Percentiles rank a stretch among this genome's conserved stretches.
These are phyloP conservation scores for Nephrocerus scutellatus DNA, from an alignment of 2,888 invertebrate species.

Conservation along the genomic window DNA sequence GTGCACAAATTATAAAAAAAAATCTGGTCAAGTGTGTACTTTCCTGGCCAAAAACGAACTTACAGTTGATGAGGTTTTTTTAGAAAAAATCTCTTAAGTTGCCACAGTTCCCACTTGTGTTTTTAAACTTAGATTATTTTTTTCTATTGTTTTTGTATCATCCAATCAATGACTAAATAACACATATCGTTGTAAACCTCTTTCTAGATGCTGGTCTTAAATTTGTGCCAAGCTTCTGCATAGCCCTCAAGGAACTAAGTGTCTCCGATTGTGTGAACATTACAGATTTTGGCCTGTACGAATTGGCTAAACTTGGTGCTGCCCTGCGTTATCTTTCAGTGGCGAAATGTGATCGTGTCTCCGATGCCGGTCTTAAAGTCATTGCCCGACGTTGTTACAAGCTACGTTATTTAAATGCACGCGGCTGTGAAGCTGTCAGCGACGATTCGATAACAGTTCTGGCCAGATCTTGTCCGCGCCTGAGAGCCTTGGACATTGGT, in stretches of 20 bases:
- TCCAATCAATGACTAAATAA: background rate
- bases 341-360: constrained; percentile 88
- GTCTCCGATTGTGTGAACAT: constrained; percentile 85
- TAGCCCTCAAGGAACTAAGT: constrained; percentile 74
- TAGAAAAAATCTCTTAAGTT: too few relatives aligned
- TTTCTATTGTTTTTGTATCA: background rate
- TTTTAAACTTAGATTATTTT: background rate
- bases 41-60: too few relatives aligned
- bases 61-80: too few relatives aligned
- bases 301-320: constrained; percentile 79
- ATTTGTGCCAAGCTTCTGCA: constrained; percentile 83
- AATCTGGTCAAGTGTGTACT: too few relatives aligned
- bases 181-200: constrained; percentile 3
- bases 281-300: constrained; percentile 85
- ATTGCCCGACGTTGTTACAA: constrained; percentile 83
- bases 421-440: constrained; percentile 90
- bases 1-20: too few relatives aligned
- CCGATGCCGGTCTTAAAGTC: constrained; percentile 81
- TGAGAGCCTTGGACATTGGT: constrained; percentile 82
- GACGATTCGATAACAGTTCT: constrained; percentile 84
- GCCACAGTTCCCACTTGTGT: background rate
- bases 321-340: constrained; percentile 88
- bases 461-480: constrained; percentile 75
- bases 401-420: constrained; percentile 79
- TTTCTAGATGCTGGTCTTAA: constrained; percentile 79